phyloP scores from a whole-genome alignment of 2,113 vertebrate genomes.

The Pachycephala philippinensis region DNA sequence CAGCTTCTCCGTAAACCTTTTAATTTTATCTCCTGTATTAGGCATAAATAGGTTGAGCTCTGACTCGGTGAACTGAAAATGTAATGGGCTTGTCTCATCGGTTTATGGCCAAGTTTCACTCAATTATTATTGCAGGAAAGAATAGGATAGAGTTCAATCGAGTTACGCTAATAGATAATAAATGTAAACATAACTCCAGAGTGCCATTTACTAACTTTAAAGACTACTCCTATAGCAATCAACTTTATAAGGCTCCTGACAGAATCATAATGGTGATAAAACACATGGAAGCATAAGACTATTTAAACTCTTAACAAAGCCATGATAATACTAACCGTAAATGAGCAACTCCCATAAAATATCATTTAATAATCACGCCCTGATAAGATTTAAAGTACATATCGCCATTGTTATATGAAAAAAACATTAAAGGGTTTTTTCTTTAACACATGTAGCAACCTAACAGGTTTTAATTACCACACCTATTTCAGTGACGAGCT shows the following conservation, averaged over 20 bases:
- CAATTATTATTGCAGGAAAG: background rate
- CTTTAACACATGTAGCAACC: constrained; percentile 75
- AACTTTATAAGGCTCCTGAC: constrained; percentile 75
- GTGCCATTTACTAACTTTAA: constrained; percentile 71
- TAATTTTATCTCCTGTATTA: constrained; percentile 26
- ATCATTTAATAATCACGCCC: constrained; percentile 81
- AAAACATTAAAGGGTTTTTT: constrained; percentile 73
- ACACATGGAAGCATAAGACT: constrained; percentile 75
- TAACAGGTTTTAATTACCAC: constrained; percentile 80
- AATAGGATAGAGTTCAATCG: constrained; percentile 30
- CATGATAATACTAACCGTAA: constrained; percentile 82
- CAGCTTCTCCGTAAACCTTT: background rate
- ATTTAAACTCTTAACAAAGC: constrained; percentile 83
- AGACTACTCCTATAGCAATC: constrained; percentile 74
- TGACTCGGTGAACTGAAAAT: constrained; percentile 21
- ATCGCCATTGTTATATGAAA: constrained; percentile 74
- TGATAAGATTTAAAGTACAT: constrained; percentile 84
- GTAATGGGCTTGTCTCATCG: constrained; percentile 21
- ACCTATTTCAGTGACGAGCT: constrained; percentile 81
- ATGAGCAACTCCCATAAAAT: constrained; percentile 83
- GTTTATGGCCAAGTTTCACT: constrained; percentile 11
- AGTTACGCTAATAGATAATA: constrained; percentile 62
- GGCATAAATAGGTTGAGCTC: background rate
- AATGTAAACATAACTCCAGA: constrained; percentile 55
- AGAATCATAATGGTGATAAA: constrained; percentile 81